These are phyloP conservation scores for Bruchidius siliquastri DNA, from an alignment of 2,888 invertebrate genomes.

Conservation along the genomic window DNA sequence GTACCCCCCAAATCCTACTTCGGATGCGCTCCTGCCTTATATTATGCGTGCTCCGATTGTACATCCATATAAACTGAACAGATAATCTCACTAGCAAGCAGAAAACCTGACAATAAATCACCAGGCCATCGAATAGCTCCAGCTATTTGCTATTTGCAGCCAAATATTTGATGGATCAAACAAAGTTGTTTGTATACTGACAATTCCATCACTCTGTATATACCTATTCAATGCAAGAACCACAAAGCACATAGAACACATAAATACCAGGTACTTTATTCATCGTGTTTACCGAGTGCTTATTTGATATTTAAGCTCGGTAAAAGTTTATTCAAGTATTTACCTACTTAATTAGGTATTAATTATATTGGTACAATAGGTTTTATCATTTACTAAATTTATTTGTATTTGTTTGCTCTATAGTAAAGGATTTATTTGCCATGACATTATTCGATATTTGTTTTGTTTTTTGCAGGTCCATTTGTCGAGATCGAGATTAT, in stretches of 20 bases:
- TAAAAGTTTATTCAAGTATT: constrained; percentile 31
- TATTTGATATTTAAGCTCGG: constrained; percentile 5
- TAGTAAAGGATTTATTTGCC: constrained; percentile 11
- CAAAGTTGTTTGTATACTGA: constrained; percentile 35
- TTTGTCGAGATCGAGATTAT: neutral
- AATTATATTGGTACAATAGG: constrained; percentile 33
- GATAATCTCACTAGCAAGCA: neutral
- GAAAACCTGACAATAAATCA: neutral
- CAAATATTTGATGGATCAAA: constrained; percentile 34
- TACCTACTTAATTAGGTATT: constrained; percentile 34
- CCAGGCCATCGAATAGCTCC: neutral
- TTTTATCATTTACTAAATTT: constrained; percentile 25
- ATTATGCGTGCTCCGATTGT: neutral
- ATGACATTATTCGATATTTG: constrained; percentile 2
- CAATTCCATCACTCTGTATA: constrained; percentile 39
- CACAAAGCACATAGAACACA: neutral
- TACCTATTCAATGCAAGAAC: constrained; percentile 6
- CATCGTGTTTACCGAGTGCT: constrained; percentile 11
- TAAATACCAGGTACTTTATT: constrained; percentile 6
- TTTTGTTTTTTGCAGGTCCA: constrained; percentile 1
- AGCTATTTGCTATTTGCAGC: constrained; percentile 33
- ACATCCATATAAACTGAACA: neutral
- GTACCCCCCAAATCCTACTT: neutral
- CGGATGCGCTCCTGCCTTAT: neutral
- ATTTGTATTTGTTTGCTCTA: constrained; percentile 12